Evolutionary conservation across 2,797 vertebrate species (phyloP), one percentile per base, ranked within the genome.

Genomic region (Brachyalestes nurse): DNA sequence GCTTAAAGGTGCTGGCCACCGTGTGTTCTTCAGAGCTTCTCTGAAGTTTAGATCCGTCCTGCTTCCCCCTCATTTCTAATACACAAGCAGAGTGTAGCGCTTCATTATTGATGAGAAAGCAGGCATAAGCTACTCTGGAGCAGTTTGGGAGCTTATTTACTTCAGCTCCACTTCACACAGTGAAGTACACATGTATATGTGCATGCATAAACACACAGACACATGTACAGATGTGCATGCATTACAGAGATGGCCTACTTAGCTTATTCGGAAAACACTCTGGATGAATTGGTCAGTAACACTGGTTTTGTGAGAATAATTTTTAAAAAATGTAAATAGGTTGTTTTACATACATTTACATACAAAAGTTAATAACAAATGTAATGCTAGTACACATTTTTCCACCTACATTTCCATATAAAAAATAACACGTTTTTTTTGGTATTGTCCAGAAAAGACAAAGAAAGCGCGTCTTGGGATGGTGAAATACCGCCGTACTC

Each of bases 131-230:
- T 90, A 85, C 87, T 62, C 49, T 78, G 78, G 89, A 91, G 78
- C 92, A 89, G 89, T 83, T 90, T 88, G 89, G 88, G 83, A 89
- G 87, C 85, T 77, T 84, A 61, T 83, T 94, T 93, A 94, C 88
- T 94, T 93, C 90, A 93, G 93, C 92, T 93, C 92, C 87, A 93
- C 82, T 93, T 94, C 81, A 84, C 85, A 86, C 85, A 28, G 17
- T 28, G 16, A 61, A 72, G 69, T 83, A 49, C 70, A 55, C 78
- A 60, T 16, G 49, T 14, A 40, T 47, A 49, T 57, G 66, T 40
- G 12, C 16, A 60, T 49, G 40, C 10, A 28, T 14, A 51, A 38
- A 21, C 19, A 16, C 42, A 62, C 19, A 17, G 21, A 66, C 45
- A 28, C 53, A 76, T 62, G 8, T 49, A 45, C 66, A 75, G 21